Conservation (phyloP, 2,797 vertebrate species). For the Pipistrellus kuhlii region DNA sequence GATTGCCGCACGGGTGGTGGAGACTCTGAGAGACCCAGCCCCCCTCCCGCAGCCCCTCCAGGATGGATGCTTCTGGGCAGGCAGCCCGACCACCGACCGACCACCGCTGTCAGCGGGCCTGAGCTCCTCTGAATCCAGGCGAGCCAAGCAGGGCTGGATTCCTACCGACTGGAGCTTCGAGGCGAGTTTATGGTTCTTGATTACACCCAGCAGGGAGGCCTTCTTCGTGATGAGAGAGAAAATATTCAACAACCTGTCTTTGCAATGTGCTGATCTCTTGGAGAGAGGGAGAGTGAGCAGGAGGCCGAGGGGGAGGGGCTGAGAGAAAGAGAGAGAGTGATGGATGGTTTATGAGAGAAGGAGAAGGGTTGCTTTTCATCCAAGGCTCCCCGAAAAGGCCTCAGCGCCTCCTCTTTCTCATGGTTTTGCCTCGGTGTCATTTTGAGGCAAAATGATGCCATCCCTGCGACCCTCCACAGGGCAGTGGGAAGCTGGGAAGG, state of each 20-base stretch:
- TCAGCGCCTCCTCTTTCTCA: constrained; percentile 30
- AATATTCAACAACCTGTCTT: constrained; percentile 83
- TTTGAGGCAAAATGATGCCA: constrained; percentile 52
- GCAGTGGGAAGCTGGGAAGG: neutral
- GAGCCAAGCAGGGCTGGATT: constrained; percentile 64
- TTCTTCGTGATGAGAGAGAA: constrained; percentile 86
- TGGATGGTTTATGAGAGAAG: constrained; percentile 71
- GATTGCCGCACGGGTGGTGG: neutral
- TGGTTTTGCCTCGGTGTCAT: constrained; percentile 9
- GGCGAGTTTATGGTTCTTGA: constrained; percentile 84
- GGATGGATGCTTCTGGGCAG: neutral
- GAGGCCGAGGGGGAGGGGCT: constrained; percentile 19
- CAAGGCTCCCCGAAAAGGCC: constrained; percentile 55
- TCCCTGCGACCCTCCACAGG: neutral
- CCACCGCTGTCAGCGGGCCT: neutral
- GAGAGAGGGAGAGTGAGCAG: neutral
- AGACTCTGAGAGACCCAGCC: constrained; percentile 12
- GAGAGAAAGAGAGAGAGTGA: constrained; percentile 51
- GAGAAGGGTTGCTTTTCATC: constrained; percentile 43
- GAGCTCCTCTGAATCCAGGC: neutral
- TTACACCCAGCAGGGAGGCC: constrained; percentile 88
- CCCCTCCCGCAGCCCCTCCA: neutral
- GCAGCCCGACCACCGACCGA: neutral
- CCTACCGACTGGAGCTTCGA: constrained; percentile 60
- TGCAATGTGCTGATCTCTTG: constrained; percentile 76